These are phyloP conservation scores for Semicossyphus pulcher DNA, from an alignment of 2,113 vertebrate species.

Conservation along the genomic window DNA sequence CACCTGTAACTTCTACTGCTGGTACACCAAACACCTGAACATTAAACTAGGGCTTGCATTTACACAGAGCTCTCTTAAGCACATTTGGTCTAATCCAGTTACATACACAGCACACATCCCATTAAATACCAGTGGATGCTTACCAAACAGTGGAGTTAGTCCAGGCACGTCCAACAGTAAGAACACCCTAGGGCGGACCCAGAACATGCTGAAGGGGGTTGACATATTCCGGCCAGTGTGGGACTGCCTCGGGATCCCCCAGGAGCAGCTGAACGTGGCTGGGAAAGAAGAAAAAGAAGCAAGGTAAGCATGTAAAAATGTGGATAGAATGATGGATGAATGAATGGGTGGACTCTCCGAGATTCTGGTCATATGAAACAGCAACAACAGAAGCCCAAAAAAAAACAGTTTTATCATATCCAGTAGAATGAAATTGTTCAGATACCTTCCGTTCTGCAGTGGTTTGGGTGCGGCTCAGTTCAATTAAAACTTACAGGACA, in stretches of 20 bases:
- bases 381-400: no score
- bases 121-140: slow-evolving; percentile 4
- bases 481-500: not conserved
- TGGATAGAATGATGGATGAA: not conserved
- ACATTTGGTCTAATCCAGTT: not conserved
- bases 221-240: slow-evolving; percentile 10
- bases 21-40: not conserved
- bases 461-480: not conserved
- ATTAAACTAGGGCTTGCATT: not conserved
- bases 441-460: not conserved
- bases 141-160: not conserved
- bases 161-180: not conserved
- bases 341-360: not conserved
- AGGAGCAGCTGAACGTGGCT: slow-evolving; percentile 30
- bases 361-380: not conserved
- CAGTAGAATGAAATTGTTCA: not conserved
- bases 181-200: slow-evolving; percentile 41
- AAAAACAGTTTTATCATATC: no score
- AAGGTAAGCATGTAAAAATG: not conserved
- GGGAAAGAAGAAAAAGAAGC: not conserved
- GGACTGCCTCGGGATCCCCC: slow-evolving; percentile 33
- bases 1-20: no score
- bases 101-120: not conserved
- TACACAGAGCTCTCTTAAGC: not conserved
- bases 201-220: slow-evolving; percentile 44